Percentiles rank a stretch among this genome's conserved stretches.
Evolutionary conservation across 2,797 vertebrate genomes (phyloP).

Genomic region (Ceryle rudis): DNA sequence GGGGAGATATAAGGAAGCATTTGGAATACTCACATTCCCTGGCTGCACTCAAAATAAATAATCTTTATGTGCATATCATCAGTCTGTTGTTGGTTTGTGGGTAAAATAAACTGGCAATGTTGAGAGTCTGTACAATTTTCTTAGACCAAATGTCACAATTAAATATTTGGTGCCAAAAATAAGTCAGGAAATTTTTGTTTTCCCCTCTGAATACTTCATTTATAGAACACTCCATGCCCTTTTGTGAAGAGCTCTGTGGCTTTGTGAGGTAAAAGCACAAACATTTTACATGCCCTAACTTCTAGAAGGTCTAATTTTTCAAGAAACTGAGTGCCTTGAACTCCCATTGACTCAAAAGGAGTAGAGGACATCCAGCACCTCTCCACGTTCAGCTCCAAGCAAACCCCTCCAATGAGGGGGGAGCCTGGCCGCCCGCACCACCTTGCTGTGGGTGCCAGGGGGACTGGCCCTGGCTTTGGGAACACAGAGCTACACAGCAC

Average conservation of each 20-base stretch:
- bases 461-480: not conserved
- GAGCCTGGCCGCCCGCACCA: not conserved
- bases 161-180: conserved; percentile 72
- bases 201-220: conserved; percentile 72
- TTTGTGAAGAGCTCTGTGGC: conserved; percentile 44
- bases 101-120: conserved; percentile 49
- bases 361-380: not conserved
- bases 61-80: conserved; percentile 57
- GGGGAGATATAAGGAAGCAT: conserved; percentile 35
- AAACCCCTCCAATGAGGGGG: not conserved
- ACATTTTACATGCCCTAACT: not conserved
- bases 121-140: conserved; percentile 67
- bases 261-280: conserved; percentile 57
- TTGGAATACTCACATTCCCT: conserved; percentile 37
- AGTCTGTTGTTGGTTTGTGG: conserved; percentile 63
- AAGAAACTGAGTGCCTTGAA: not conserved
- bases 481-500: fast-evolving
- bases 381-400: not conserved
- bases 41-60: conserved; percentile 64
- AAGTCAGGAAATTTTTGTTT: conserved; percentile 73
- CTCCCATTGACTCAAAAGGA: not conserved
- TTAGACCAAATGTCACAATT: conserved; percentile 68
- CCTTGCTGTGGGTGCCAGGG: fast-evolving
- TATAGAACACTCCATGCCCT: conserved; percentile 40
- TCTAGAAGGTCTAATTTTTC: not conserved